Percentiles rank a stretch among this genome's conserved stretches.
Conservation (phyloP, 1,140 invertebrate genomes). For the Harlomillsia oculata region DNA sequence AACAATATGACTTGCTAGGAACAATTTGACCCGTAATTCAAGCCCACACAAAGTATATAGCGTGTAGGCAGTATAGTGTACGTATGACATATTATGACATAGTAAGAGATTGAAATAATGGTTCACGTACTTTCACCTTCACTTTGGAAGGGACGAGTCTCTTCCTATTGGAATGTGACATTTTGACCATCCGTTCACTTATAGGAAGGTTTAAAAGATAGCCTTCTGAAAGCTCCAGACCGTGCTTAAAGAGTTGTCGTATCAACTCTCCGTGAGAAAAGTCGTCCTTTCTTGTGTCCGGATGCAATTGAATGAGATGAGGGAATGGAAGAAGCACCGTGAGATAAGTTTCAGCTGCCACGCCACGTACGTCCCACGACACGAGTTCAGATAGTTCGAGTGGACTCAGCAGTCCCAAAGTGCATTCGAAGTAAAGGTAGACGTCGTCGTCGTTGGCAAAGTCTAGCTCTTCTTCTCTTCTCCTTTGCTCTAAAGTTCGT, state of each 20-base stretch:
- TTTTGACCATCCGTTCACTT: slow-evolving; percentile 32
- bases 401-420: no score
- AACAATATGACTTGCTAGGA: no score
- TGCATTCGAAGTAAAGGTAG: no score
- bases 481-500: no score
- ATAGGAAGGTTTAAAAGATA: slow-evolving; percentile 5
- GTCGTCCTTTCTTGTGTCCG: neutral
- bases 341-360: slow-evolving; percentile 14
- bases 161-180: slow-evolving; percentile 33
- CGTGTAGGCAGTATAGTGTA: no score
- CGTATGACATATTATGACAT: neutral
- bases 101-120: neutral
- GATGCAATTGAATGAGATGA: neutral
- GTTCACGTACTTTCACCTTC: slow-evolving; percentile 32
- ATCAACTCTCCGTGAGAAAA: neutral
- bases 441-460: no score
- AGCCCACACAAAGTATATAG: no score
- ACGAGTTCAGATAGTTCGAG: no score
- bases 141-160: slow-evolving; percentile 32
- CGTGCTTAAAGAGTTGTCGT: no score
- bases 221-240: no score
- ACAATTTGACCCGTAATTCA: no score
- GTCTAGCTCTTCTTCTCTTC: neutral
- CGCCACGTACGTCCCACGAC: neutral
- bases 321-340: slow-evolving; percentile 1